phyloP scores from a whole-genome alignment of 2,797 vertebrate genomes.

The Acridotheres tristis region DNA sequence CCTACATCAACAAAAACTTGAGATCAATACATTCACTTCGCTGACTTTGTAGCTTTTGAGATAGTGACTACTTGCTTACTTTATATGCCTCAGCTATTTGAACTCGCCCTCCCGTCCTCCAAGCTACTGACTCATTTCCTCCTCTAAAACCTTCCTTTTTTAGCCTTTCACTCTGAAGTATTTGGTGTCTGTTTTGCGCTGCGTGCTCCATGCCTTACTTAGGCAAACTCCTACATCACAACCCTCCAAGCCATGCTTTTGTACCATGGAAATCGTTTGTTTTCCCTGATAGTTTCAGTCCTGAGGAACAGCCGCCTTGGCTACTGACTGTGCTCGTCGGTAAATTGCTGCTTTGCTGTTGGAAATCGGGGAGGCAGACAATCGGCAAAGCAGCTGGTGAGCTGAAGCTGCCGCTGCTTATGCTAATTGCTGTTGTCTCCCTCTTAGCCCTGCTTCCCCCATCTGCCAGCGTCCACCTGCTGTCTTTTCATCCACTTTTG shows the following conservation, averaged over 20 bases:
- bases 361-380: neutral
- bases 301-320: neutral
- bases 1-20: neutral
- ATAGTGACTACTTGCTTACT: slow-evolving; percentile 48
- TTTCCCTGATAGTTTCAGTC: neutral
- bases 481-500: neutral
- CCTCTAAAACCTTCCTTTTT: slow-evolving; percentile 70
- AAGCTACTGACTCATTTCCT: slow-evolving; percentile 70
- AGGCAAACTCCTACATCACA: slow-evolving; percentile 53
- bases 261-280: neutral
- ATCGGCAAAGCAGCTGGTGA: slow-evolving; percentile 38
- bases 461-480: slow-evolving; percentile 2
- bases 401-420: neutral
- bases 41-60: neutral
- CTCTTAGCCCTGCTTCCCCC: neutral
- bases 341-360: neutral
- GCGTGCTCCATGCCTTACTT: slow-evolving; percentile 57
- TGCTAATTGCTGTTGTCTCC: slow-evolving; percentile 44
- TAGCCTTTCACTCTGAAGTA: slow-evolving; percentile 56
- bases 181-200: slow-evolving; percentile 52
- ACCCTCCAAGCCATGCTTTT: slow-evolving; percentile 24
- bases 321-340: neutral
- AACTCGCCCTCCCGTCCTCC: slow-evolving; percentile 62
- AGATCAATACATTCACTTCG: neutral
- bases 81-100: slow-evolving; percentile 50